phyloP scores from a whole-genome alignment of 2,113 vertebrate species.

The Rostratula benghalensis region DNA sequence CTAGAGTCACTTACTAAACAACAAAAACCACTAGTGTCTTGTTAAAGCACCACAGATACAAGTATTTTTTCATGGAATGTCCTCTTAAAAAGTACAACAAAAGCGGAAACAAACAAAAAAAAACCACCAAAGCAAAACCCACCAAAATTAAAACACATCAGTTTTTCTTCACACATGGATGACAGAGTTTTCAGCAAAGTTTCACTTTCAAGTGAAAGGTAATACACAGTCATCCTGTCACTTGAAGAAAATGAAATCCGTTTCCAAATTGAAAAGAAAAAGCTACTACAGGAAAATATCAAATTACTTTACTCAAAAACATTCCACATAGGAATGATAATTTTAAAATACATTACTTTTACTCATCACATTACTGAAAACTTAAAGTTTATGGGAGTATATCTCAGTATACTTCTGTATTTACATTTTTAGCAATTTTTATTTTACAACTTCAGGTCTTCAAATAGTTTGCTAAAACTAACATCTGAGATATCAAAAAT shows the following conservation, averaged over 20 bases:
- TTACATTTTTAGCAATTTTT: background rate
- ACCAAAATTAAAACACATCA: background rate
- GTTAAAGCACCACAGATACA: background rate
- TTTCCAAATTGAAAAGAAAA: background rate
- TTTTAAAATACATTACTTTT: background rate
- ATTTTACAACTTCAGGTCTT: background rate
- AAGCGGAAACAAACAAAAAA: background rate
- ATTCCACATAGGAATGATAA: background rate
- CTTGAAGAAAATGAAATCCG: background rate
- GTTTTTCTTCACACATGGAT: background rate
- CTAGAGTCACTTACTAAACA: background rate
- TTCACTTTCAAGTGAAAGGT: background rate
- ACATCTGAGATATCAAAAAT: background rate
- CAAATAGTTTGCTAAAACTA: background rate
- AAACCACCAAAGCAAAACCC: background rate
- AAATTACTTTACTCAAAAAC: background rate
- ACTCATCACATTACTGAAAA: background rate
- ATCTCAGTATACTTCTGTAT: background rate
- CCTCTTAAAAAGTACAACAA: background rate
- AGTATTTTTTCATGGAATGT: background rate
- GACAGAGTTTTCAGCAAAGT: background rate
- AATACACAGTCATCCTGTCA: background rate
- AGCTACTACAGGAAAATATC: background rate
- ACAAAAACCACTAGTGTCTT: background rate
- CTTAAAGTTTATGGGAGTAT: background rate